Percentiles rank a stretch among this genome's conserved stretches.
phyloP scores from a whole-genome alignment of 2,888 invertebrate species.

The Rhamphomyia laevipes region DNA sequence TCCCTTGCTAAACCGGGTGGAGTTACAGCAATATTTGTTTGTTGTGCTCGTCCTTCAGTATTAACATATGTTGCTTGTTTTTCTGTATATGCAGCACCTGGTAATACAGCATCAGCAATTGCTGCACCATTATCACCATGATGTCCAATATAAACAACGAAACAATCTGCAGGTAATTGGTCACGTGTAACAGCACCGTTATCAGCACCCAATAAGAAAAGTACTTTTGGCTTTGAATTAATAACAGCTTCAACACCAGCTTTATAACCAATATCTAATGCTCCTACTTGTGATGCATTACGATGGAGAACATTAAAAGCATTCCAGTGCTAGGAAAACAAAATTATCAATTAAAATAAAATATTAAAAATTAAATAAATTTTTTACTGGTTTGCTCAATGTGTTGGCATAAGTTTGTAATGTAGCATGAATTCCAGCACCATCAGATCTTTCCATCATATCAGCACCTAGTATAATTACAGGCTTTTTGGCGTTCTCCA shows the following conservation, averaged over 20 bases:
- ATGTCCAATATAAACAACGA: conserved; percentile 87
- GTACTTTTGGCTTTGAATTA: conserved; percentile 60
- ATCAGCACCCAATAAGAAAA: conserved; percentile 93
- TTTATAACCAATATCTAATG: conserved; percentile 87
- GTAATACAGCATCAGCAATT: conserved; percentile 85
- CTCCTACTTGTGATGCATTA: conserved; percentile 86
- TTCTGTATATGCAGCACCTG: conserved; percentile 97
- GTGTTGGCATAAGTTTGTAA: conserved; percentile 59
- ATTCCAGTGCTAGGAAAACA: conserved; percentile 45
- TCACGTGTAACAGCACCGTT: conserved; percentile 63
- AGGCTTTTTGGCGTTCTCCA: conserved; percentile 76
- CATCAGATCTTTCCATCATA: conserved; percentile 65
- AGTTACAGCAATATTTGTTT: conserved; percentile 73
- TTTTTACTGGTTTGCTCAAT: conserved; percentile 43
- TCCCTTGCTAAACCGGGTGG: conserved; percentile 89
- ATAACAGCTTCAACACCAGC: conserved; percentile 52
- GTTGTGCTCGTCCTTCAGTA: conserved; percentile 93
- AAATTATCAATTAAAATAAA: conserved; percentile 6
- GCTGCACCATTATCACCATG: conserved; percentile 92
- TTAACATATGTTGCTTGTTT: conserved; percentile 96
- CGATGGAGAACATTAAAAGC: conserved; percentile 90
- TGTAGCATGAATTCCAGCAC: conserved; percentile 60
- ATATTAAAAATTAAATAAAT: conserved; percentile 41
- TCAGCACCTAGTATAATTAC: conserved; percentile 85
- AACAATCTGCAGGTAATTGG: conserved; percentile 67